These are phyloP conservation scores for Polypedilum pembai DNA, from an alignment of 1,140 invertebrate species.

Conservation along the genomic window DNA sequence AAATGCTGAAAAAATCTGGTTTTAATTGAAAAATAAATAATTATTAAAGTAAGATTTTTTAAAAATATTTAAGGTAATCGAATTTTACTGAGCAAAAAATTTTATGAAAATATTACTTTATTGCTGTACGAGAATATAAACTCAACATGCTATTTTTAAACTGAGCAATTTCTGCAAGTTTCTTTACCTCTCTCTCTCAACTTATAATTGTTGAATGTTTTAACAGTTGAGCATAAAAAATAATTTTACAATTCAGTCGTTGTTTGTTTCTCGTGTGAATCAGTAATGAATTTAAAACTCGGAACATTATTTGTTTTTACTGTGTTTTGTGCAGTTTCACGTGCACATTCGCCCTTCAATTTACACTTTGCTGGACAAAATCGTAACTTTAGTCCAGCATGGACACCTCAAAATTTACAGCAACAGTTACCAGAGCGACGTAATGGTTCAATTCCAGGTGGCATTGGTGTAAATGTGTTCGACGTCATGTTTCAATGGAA, in stretches of 20 bases:
- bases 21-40: too few species aligned
- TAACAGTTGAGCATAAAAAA: too few species aligned
- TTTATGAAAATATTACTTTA: too few species aligned
- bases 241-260: neutral
- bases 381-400: neutral
- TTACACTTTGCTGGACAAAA: neutral
- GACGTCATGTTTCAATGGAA: slow-evolving; percentile 60
- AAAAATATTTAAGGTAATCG: too few species aligned
- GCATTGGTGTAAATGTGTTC: neutral
- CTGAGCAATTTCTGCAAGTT: too few species aligned
- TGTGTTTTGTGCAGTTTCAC: neutral
- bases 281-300: neutral
- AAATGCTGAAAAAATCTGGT: too few species aligned
- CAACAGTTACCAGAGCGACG: neutral
- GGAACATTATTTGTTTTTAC: neutral
- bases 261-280: neutral
- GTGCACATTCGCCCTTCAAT: neutral
- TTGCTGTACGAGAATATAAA: too few species aligned
- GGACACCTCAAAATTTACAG: neutral
- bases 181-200: too few species aligned
- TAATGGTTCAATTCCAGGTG: neutral
- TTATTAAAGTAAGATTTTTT: too few species aligned
- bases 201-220: too few species aligned
- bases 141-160: too few species aligned
- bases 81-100: too few species aligned